Percentiles rank a stretch among this genome's conserved stretches.
phyloP scores from a whole-genome alignment of 2,113 vertebrate species.

The Pogona vitticeps region DNA sequence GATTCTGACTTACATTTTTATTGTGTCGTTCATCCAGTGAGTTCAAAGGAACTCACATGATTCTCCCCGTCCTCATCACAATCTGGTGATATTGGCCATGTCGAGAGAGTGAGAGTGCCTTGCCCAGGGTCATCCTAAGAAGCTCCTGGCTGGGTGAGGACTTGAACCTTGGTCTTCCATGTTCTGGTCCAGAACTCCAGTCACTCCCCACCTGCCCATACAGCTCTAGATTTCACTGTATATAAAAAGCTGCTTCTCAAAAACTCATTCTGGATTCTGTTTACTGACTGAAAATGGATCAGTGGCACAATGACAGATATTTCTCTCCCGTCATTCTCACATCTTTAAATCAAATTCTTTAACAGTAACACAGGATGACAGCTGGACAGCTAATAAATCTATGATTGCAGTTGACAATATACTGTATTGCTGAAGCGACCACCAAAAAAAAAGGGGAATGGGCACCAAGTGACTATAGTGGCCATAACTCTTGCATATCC shows the following conservation, averaged over 20 bases:
- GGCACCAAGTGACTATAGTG: background rate
- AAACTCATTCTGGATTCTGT: background rate
- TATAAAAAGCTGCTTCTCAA: background rate
- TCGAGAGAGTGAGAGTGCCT: no score
- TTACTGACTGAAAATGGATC: constrained; percentile 42
- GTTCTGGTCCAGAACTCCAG: no score
- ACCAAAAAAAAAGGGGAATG: background rate
- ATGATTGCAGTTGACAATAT: constrained; percentile 32
- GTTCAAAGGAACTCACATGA: no score
- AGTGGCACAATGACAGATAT: constrained; percentile 34
- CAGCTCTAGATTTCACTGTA: no score
- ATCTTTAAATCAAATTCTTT: constrained; percentile 51
- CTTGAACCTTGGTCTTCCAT: no score
- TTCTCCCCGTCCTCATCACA: no score
- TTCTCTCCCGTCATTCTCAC: constrained; percentile 31
- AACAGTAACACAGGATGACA: constrained; percentile 26
- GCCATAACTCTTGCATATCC: background rate
- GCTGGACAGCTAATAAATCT: constrained; percentile 21
- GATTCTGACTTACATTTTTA: no score
- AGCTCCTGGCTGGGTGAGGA: no score
- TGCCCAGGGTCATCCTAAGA: no score
- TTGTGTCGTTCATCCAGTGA: no score
- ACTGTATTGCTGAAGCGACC: background rate
- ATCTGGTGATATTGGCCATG: no score
- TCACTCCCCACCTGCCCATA: no score